phyloP scores from a whole-genome alignment of 2,113 vertebrate genomes.

The Malurus cyaneus region DNA sequence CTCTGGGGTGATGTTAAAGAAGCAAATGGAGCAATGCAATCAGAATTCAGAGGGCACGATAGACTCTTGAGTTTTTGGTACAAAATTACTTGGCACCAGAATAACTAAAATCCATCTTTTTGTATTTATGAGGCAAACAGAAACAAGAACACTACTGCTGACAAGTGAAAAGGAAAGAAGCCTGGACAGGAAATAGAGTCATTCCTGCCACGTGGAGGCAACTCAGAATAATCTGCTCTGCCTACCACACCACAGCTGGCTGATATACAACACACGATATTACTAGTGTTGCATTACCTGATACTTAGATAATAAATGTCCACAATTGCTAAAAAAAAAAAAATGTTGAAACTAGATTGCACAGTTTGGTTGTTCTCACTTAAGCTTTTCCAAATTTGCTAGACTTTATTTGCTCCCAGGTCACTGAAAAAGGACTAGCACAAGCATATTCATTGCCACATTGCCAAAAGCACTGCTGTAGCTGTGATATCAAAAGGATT shows the following conservation, averaged over 20 bases:
- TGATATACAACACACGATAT: fast-evolving
- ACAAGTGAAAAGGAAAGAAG: neutral
- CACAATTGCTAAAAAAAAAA: neutral
- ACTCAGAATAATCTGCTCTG: neutral
- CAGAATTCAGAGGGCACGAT: neutral
- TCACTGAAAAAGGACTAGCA: neutral
- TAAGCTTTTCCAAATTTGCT: neutral
- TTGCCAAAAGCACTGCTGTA: neutral
- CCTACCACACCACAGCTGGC: neutral
- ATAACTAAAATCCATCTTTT: neutral
- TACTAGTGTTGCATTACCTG: neutral
- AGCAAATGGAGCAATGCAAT: neutral
- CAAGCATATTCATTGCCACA: neutral
- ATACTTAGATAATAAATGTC: neutral
- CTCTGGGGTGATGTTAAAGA: neutral
- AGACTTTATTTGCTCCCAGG: neutral
- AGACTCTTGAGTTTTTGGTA: neutral
- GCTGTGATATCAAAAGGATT: neutral
- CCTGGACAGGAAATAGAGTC: neutral
- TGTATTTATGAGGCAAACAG: neutral
- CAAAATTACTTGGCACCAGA: neutral
- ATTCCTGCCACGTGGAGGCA: neutral
- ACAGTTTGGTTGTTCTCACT: neutral
- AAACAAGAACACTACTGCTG: neutral
- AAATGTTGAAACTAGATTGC: neutral